phyloP scores from a whole-genome alignment of 2,113 vertebrate species.

The Dromiciops gliroides region DNA sequence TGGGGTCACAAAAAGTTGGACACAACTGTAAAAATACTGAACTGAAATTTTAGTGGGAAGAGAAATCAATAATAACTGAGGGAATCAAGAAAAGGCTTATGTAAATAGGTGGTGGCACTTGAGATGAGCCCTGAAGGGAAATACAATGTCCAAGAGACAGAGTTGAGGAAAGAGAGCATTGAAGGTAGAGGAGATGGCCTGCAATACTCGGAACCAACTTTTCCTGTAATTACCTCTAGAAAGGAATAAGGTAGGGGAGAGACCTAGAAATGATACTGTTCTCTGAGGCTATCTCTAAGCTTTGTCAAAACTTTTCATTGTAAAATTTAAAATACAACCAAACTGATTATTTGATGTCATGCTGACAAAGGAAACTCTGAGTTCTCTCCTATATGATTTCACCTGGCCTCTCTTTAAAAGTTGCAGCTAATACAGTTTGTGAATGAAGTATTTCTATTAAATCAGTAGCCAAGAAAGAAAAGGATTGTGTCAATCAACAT shows the following conservation, averaged over 20 bases:
- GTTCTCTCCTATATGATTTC: not conserved
- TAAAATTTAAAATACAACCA: conserved; percentile 22
- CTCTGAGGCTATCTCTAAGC: conserved; percentile 40
- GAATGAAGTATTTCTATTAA: not conserved
- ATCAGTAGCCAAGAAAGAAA: conserved; percentile 23
- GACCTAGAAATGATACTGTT: not conserved
- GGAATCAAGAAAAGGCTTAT: not conserved
- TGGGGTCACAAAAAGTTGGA: not conserved
- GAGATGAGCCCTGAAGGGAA: not conserved
- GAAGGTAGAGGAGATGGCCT: not conserved
- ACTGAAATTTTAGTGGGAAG: not conserved
- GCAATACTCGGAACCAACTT: not conserved
- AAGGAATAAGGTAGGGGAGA: conserved; percentile 30
- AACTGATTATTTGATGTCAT: conserved; percentile 25
- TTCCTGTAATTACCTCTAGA: conserved; percentile 53
- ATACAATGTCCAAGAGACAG: not conserved
- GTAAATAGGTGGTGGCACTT: not conserved
- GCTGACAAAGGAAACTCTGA: not conserved
- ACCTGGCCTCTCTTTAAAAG: conserved; percentile 10
- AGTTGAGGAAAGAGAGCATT: not conserved
- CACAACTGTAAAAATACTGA: not conserved
- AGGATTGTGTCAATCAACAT: not conserved
- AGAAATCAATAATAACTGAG: not conserved
- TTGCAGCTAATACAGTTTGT: not conserved
- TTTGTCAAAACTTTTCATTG: not conserved